Base-by-base conservation (phyloP, 2,888 invertebrate species). In the Drosophila kambysellisi region DNA sequence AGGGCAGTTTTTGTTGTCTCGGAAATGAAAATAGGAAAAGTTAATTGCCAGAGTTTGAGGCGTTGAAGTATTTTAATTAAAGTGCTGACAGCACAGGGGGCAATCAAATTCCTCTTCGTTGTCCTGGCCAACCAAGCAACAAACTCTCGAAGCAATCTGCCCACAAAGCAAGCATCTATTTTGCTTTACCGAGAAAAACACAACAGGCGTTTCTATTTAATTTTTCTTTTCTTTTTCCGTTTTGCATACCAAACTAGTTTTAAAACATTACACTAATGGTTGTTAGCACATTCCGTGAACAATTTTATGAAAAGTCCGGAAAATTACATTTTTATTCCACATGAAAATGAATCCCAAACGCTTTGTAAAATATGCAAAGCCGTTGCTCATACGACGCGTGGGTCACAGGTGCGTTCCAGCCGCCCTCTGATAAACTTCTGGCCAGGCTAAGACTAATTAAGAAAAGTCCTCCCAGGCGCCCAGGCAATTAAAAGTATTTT, bases 51-150 rank as follows among this genome's bases (percentile, higher is more conserved):
- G 54, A 52, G 64, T 62, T 51, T 61, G 67, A 53, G 69, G 70
- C 59, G 69, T 53, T 72, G 67, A 80, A 76, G 81, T 74, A 82
- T 88, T 88, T 88, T 86, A 88, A 84, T 86, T 83, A 83, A 86
- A 80, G 74, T 68, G 81, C 65, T 60, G 68, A 66, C 67, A 69
- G 65, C 62, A 65, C 56, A 63, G 43, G 48, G 53, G 35, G 56
- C 59, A 61, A 79, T 79, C 70, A 64, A 58, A 58, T 59, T 68
- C 29, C 52, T 68, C 29, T 20, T 50, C 56, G 74, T 69, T 50
- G 62, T 35, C 50, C 17, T 60, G 50, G 64, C 8, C 25, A 25
- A 46, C 46, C 61, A 65, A 73, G 78, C 29, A 61, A 17, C 32
- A 61, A 46, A 46, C 32, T 51, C 11, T 68, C 29, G 25, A 53